Percentiles rank a stretch among this genome's conserved stretches.
These are phyloP conservation scores for Columbina picui DNA, from an alignment of 2,113 vertebrate species.

Conservation along the genomic window DNA sequence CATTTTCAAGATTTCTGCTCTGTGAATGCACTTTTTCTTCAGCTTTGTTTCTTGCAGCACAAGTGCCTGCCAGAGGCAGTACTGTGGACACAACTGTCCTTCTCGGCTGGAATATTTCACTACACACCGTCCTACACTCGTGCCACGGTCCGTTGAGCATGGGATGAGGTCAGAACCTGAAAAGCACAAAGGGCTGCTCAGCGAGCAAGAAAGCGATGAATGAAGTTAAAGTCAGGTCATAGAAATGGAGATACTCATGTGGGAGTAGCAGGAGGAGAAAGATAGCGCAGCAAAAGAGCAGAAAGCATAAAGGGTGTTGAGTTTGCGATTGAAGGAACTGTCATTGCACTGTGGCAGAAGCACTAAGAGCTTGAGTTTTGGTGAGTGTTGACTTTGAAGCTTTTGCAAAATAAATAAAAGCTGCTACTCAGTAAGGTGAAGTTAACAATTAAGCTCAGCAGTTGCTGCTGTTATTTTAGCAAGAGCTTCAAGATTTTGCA, in stretches of 20 bases:
- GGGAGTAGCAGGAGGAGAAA: slow-evolving; percentile 33
- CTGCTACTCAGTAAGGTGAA: background rate
- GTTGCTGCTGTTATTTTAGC: background rate
- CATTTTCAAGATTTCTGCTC: slow-evolving; percentile 58
- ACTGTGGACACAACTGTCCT: slow-evolving; percentile 50
- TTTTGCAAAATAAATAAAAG: slow-evolving; percentile 13
- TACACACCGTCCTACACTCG: slow-evolving; percentile 43
- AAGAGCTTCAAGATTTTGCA: background rate
- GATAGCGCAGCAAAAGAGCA: slow-evolving; percentile 42
- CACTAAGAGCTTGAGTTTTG: background rate
- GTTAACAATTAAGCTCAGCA: background rate
- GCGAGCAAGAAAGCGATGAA: slow-evolving; percentile 6
- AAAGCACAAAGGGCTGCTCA: slow-evolving; percentile 56
- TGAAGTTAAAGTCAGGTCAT: slow-evolving; percentile 14
- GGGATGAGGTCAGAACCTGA: slow-evolving; percentile 70
- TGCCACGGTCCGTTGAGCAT: slow-evolving; percentile 30
- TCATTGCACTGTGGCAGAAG: background rate
- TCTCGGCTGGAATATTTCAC: slow-evolving; percentile 41
- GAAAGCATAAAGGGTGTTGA: background rate
- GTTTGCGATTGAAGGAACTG: background rate
- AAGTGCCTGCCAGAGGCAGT: slow-evolving; percentile 55
- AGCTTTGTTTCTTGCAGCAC: slow-evolving; percentile 38
- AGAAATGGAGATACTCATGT: slow-evolving; percentile 5
- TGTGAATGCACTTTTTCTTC: slow-evolving; percentile 59
- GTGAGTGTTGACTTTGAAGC: background rate